phyloP scores from a whole-genome alignment of 2,113 vertebrate genomes.

The Apeltes quadracus region DNA sequence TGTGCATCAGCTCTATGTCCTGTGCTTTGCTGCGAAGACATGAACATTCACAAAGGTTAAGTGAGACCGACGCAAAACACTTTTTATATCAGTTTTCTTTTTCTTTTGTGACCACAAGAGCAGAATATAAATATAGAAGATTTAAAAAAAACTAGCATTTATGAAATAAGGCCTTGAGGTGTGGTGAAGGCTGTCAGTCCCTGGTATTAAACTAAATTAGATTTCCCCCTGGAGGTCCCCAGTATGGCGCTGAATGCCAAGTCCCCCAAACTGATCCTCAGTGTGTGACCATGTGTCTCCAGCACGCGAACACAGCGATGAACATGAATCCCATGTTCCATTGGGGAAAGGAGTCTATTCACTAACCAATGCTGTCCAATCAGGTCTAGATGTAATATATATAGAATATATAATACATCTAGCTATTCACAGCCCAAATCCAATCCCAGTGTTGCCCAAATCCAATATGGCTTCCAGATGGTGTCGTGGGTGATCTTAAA shows the following conservation, averaged over 20 bases:
- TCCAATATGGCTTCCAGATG: conserved; percentile 28
- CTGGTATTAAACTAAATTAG: neutral
- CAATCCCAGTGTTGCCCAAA: conserved; percentile 18
- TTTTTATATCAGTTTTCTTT: too few relatives aligned
- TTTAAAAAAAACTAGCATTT: neutral
- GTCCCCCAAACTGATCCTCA: conserved; percentile 6
- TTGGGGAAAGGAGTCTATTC: conserved; percentile 34
- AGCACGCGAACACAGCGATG: neutral
- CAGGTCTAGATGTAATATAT: conserved; percentile 27
- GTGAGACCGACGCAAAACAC: neutral
- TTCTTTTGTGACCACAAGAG: neutral
- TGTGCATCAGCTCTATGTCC: neutral
- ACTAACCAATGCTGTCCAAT: conserved; percentile 23
- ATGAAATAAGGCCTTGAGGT: neutral
- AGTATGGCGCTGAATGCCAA: conserved; percentile 3
- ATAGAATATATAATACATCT: too few relatives aligned
- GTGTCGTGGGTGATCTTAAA: conserved; percentile 24
- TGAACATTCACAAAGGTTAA: neutral
- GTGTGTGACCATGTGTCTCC: neutral
- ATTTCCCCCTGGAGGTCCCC: neutral
- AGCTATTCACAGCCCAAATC: conserved; percentile 18
- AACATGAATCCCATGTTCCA: conserved; percentile 27
- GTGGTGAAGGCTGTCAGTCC: conserved; percentile 10
- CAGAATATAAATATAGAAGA: neutral
- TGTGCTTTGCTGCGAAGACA: neutral